Conservation (phyloP, 2,888 invertebrate genomes). For the Mesoligia furuncula region DNA sequence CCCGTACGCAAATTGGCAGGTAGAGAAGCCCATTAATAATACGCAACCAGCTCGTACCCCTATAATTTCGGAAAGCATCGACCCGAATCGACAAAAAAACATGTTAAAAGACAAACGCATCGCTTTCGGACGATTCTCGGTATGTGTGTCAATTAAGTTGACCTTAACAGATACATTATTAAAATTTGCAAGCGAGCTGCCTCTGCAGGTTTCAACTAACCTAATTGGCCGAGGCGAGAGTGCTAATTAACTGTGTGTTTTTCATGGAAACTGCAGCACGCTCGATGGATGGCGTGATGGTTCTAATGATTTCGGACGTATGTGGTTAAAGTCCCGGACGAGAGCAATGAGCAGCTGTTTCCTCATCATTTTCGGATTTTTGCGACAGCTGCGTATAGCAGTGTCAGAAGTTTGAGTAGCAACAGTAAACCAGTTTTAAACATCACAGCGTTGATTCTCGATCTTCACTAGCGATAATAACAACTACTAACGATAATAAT, state of each 20-base stretch:
- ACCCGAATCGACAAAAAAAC: constrained; percentile 58
- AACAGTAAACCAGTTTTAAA: not conserved
- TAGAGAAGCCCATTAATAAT: constrained; percentile 61
- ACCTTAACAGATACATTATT: constrained; percentile 67
- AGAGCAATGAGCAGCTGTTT: constrained; percentile 18
- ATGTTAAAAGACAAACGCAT: constrained; percentile 58
- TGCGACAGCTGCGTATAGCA: not conserved
- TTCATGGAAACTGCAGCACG: constrained; percentile 50
- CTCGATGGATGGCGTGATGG: constrained; percentile 43
- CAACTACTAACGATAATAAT: too few relatives aligned
- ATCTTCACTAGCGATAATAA: not conserved
- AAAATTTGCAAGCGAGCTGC: constrained; percentile 68
- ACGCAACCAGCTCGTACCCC: constrained; percentile 53
- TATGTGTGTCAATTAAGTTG: constrained; percentile 75
- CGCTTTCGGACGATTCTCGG: constrained; percentile 65
- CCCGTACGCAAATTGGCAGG: constrained; percentile 58
- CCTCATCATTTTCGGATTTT: not conserved
- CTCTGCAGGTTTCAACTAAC: constrained; percentile 69
- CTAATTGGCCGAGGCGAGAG: constrained; percentile 69
- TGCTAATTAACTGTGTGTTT: constrained; percentile 63
- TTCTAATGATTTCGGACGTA: constrained; percentile 46
- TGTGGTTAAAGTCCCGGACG: not conserved
- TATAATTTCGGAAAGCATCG: constrained; percentile 63
- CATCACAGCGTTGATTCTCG: not conserved
- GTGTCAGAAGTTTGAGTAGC: not conserved